Base-by-base conservation (phyloP, 2,888 invertebrate species). In the Rhabditoides inermis region DNA sequence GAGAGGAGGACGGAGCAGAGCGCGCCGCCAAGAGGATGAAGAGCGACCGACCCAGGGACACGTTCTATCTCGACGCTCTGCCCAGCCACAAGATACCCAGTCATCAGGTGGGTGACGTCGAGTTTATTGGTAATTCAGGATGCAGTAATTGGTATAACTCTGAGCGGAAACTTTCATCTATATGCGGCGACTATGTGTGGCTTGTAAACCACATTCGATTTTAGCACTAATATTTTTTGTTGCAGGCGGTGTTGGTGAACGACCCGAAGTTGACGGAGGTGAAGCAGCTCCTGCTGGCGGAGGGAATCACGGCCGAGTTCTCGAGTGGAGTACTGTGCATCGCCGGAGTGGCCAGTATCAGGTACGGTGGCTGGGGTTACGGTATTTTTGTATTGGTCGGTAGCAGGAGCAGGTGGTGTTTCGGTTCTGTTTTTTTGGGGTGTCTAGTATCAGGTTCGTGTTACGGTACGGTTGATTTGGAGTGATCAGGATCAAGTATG, bases 241-340 rank as follows among this genome's bases (percentile, higher is more conserved):
- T 81, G 63, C 73, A 85, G 59, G 87, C 91, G 0, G 85, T 88
- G 2, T 88, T 92, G 77, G 84, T 98, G 42, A 98, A 95, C 79
- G 88, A 90, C 75, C 82, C 95, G 42, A 88, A 92, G 75, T 81
- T 94, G 41, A 88, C 90, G 0, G 89, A 95, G 72, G 88, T 90
- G 69, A 89, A 88, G 74, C 85, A 87, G 78, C 68, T 78, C 10
- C 69, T 81, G 41, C 64, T 77, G 49, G 51, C 52, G 4, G 75
- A 75, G 45, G 78, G 76, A 1, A 70, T 67, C 52, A 63, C 67
- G 42, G 71, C 69, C 7, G 94, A 95, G 79, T 88, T 92, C 79
- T 85, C 85, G 26, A 88, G 86, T 25, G 94, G 94, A 42, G 88
- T 90, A 7, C 82, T 95, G 2, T 89, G 90, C 84, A 92, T 94